These are phyloP conservation scores for Dasyprocta punctata DNA, from an alignment of 2,113 vertebrate species.

Conservation along the genomic window DNA sequence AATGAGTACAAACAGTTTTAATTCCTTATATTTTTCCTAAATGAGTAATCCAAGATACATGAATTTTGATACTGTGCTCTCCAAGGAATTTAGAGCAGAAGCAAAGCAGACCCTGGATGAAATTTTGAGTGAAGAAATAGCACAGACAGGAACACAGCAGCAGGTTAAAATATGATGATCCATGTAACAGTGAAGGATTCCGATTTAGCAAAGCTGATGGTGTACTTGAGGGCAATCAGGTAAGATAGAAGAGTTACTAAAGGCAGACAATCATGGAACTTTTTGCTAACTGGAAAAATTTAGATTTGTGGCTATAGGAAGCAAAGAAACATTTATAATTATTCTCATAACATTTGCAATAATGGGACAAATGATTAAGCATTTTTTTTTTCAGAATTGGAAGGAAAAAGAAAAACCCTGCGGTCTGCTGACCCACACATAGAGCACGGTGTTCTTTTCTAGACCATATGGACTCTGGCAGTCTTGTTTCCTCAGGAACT, in stretches of 20 bases:
- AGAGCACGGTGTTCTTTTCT: constrained; percentile 65
- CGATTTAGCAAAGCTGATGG: neutral
- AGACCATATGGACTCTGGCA: constrained; percentile 71
- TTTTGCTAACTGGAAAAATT: constrained; percentile 46
- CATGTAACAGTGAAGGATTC: neutral
- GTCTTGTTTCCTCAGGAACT: constrained; percentile 71
- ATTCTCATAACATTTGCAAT: constrained; percentile 70
- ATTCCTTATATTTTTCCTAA: neutral
- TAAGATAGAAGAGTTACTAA: neutral
- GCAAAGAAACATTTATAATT: constrained; percentile 63
- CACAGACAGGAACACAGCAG: neutral
- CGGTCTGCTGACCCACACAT: constrained; percentile 63
- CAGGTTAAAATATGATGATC: neutral
- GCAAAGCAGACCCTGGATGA: neutral
- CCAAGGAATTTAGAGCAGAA: neutral
- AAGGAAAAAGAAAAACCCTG: neutral
- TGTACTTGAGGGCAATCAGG: neutral
- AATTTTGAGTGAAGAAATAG: neutral
- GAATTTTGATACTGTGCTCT: neutral
- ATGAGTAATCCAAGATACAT: neutral
- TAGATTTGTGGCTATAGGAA: constrained; percentile 28
- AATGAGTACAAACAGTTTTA: neutral
- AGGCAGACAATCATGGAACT: neutral
- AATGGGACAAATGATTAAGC: constrained; percentile 71
- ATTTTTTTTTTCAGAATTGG: constrained; percentile 52